These are phyloP conservation scores for Torymus tubicola DNA, from an alignment of 2,888 invertebrate genomes.

Conservation along the genomic window DNA sequence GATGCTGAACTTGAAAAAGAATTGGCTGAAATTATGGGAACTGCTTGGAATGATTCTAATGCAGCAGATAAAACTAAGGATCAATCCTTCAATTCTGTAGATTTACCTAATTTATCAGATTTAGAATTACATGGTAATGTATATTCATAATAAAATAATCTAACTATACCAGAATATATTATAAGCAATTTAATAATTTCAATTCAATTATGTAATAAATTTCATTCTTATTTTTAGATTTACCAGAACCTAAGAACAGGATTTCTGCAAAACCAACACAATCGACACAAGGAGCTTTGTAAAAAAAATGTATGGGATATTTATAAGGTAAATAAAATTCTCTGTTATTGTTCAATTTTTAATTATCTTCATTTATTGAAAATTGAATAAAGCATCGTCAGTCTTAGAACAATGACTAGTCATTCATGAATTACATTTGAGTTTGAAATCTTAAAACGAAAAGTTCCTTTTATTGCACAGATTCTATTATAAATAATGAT, in stretches of 20 bases:
- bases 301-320: not conserved
- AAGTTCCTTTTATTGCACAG: conserved; percentile 12
- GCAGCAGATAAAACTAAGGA: conserved; percentile 19
- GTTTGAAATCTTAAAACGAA: conserved; percentile 9
- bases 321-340: conserved; percentile 39
- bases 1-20: conserved; percentile 84
- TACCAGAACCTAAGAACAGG: conserved; percentile 58
- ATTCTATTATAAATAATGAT: conserved; percentile 8
- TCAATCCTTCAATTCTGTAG: conserved; percentile 49
- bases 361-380: conserved; percentile 36
- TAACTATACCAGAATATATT: too few species aligned
- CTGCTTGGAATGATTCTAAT: conserved; percentile 16
- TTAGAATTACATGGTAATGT: conserved; percentile 67
- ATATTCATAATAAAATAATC: not conserved
- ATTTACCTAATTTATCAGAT: conserved; percentile 64
- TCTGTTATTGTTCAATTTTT: conserved; percentile 3
- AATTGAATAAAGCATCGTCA: conserved; percentile 46
- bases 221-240: conserved; percentile 57
- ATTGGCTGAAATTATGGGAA: conserved; percentile 79
- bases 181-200: not conserved
- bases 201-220: conserved; percentile 32
- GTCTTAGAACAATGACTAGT: conserved; percentile 56
- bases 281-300: not conserved
- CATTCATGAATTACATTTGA: conserved; percentile 27
- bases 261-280: conserved; percentile 24